Percentiles rank a stretch among this genome's conserved stretches.
phyloP scores from a whole-genome alignment of 2,113 vertebrate genomes.

The Oophaga pumilio region DNA sequence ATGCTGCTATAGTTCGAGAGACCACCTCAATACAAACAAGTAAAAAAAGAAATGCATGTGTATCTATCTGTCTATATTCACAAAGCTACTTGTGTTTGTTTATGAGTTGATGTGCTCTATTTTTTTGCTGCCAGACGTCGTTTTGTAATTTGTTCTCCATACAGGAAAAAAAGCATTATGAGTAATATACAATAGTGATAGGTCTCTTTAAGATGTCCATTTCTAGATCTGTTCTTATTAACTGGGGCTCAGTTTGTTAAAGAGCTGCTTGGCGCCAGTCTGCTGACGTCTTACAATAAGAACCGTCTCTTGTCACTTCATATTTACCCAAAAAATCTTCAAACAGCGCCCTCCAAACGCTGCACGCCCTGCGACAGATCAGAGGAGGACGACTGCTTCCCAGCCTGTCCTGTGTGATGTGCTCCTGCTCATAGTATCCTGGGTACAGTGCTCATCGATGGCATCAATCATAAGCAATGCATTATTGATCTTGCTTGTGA shows the following conservation, averaged over 20 bases:
- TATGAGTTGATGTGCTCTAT: background rate
- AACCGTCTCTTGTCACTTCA: constrained; percentile 90
- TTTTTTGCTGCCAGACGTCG: background rate
- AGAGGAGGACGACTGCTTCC: constrained; percentile 39
- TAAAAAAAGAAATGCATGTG: background rate
- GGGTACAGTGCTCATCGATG: background rate
- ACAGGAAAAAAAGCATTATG: background rate
- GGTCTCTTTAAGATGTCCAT: constrained; percentile 68
- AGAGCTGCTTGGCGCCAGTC: constrained; percentile 88
- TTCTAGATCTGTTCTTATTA: constrained; percentile 73
- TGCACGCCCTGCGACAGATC: constrained; percentile 63
- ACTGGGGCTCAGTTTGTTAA: constrained; percentile 73
- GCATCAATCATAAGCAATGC: background rate
- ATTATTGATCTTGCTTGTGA: background rate
- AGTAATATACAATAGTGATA: constrained; percentile 50
- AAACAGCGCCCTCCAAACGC: constrained; percentile 68
- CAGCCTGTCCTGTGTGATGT: constrained; percentile 31
- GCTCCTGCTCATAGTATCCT: background rate
- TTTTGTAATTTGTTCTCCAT: background rate
- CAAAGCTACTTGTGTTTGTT: background rate
- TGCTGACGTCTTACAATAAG: constrained; percentile 84
- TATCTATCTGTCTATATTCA: background rate
- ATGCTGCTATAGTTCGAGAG: background rate
- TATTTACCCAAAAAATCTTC: constrained; percentile 81
- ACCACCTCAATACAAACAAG: constrained; percentile 31